A percentile compares a stretch with the other conserved stretches of the same genome.
Conservation (phyloP, 2,797 vertebrate species). For the Anableps anableps region DNA sequence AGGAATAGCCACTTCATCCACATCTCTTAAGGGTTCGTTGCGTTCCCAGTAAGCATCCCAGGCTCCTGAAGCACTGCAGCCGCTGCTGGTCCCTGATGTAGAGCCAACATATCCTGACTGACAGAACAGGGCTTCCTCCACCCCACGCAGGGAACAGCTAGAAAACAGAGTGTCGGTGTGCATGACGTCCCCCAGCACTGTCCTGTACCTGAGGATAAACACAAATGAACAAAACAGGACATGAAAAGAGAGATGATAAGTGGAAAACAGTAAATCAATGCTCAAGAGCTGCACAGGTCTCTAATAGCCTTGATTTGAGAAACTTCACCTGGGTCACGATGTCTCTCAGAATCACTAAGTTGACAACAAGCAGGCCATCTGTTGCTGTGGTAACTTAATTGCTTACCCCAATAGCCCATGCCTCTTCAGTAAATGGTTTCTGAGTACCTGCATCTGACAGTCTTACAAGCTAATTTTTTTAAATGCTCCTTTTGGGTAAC, state of each 20-base stretch:
- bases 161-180: slow-evolving; percentile 81
- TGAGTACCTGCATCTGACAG: slow-evolving; percentile 17
- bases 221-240: slow-evolving; percentile 2
- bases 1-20: slow-evolving; percentile 87
- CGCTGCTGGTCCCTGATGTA: slow-evolving; percentile 19
- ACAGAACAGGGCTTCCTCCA: slow-evolving; percentile 85
- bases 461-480: not conserved
- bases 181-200: slow-evolving; percentile 78
- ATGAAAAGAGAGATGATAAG: slow-evolving; percentile 6
- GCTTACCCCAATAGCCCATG: slow-evolving; percentile 39
- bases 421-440: slow-evolving; percentile 30
- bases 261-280: slow-evolving; percentile 60
- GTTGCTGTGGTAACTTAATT: slow-evolving; percentile 65
- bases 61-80: slow-evolving; percentile 25
- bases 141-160: slow-evolving; percentile 76
- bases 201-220: slow-evolving; percentile 74
- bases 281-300: slow-evolving; percentile 37
- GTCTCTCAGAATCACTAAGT: slow-evolving; percentile 65
- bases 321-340: slow-evolving; percentile 54
- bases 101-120: slow-evolving; percentile 53
- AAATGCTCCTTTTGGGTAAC: not conserved
- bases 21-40: slow-evolving; percentile 84
- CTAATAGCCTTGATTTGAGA: slow-evolving; percentile 57
- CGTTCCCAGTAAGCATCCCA: slow-evolving; percentile 88
- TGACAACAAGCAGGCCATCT: slow-evolving; percentile 39